Percentiles rank a stretch among this genome's conserved stretches.
phyloP scores from a whole-genome alignment of 2,113 vertebrate genomes.

The Vombatus ursinus region DNA sequence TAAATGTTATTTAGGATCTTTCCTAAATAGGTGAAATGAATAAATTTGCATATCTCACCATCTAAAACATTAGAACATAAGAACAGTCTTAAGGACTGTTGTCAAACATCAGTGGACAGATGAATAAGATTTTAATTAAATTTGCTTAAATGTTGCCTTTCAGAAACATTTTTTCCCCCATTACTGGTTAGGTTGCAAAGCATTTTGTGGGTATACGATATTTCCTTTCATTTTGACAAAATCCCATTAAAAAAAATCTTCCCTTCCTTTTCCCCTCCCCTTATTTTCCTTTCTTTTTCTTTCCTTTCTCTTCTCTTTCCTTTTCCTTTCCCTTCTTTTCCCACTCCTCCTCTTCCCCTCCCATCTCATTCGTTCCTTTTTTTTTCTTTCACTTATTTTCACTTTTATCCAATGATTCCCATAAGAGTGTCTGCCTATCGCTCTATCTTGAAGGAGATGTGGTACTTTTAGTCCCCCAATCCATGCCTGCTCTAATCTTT shows the following conservation, averaged over 20 bases:
- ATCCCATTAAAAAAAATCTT: neutral
- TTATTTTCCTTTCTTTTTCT: no score
- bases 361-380: no score
- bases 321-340: no score
- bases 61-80: conserved; percentile 25
- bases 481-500: neutral
- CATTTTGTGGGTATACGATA: neutral
- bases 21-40: neutral
- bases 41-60: neutral
- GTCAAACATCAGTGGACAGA: neutral
- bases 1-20: neutral
- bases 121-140: neutral
- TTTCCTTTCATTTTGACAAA: neutral
- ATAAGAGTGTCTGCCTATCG: neutral
- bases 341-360: no score
- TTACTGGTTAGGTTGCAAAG: neutral
- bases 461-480: neutral
- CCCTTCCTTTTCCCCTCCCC: no score
- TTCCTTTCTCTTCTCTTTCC: neutral
- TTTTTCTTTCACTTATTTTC: neutral
- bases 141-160: neutral
- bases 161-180: neutral
- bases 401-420: neutral
- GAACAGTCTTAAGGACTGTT: neutral
- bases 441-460: neutral